Percentiles rank a stretch among this genome's conserved stretches.
Conservation (phyloP, 2,888 invertebrate species). For the Caenorhabditis becei region DNA sequence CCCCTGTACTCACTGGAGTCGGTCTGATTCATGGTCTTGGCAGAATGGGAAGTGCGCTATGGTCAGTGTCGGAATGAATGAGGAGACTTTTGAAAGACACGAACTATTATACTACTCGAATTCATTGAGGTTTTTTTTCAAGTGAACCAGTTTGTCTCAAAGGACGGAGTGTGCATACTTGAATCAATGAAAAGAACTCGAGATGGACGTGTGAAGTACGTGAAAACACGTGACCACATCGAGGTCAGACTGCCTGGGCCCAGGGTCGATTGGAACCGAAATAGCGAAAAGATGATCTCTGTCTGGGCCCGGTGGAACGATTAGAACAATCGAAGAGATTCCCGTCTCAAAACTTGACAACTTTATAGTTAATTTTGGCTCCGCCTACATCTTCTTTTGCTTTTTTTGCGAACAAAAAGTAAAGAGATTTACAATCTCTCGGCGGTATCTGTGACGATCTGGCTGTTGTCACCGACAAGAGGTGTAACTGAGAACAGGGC, state of each 20-base stretch:
- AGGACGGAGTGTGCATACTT: conserved; percentile 1
- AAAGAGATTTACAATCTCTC: conserved; percentile 36
- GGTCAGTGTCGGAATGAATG: neutral
- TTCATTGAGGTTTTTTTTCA: conserved; percentile 12
- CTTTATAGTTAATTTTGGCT: conserved; percentile 37
- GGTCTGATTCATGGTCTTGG: conserved; percentile 30
- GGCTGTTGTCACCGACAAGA: conserved; percentile 41
- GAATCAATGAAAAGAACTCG: conserved; percentile 13
- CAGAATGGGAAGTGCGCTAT: conserved; percentile 7
- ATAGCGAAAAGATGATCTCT: neutral
- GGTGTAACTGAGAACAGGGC: conserved; percentile 26
- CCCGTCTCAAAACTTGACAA: conserved; percentile 21
- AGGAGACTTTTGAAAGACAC: neutral
- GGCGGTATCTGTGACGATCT: conserved; percentile 47
- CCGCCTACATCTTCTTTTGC: conserved; percentile 25
- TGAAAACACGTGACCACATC: conserved; percentile 5
- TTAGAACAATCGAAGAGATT: conserved; percentile 14
- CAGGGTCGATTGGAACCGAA: neutral
- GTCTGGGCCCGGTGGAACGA: too few species aligned
- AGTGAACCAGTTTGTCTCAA: conserved; percentile 9
- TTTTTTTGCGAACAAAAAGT: conserved; percentile 19
- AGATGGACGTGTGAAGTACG: conserved; percentile 1
- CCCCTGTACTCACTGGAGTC: conserved; percentile 22
- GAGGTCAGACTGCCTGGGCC: conserved; percentile 1
- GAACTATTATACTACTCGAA: conserved; percentile 4